phyloP scores from a whole-genome alignment of 2,888 invertebrate genomes.

The Oegoconia quadripuncta region DNA sequence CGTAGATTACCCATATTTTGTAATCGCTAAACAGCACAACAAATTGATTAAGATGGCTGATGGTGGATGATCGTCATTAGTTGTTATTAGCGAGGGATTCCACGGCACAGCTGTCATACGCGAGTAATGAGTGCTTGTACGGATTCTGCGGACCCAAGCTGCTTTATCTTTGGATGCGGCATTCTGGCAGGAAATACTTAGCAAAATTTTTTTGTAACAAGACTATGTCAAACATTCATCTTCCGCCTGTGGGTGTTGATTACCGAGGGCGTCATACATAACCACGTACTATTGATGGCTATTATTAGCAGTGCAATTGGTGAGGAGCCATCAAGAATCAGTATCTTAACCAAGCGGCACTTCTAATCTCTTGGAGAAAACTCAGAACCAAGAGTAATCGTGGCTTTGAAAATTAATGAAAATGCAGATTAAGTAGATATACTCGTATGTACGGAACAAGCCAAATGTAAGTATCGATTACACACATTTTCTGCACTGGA shows the following conservation, averaged over 20 bases:
- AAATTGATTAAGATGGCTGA: conserved; percentile 21
- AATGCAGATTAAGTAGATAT: too few species aligned
- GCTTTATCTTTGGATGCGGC: background rate
- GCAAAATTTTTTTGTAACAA: background rate
- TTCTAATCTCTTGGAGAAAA: too few species aligned
- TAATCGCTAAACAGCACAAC: conserved; percentile 16
- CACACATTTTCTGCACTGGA: too few species aligned
- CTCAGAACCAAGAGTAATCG: too few species aligned
- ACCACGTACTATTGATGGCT: too few species aligned
- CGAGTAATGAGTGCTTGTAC: conserved; percentile 17
- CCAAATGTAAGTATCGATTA: too few species aligned
- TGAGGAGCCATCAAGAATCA: too few species aligned
- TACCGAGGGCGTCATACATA: background rate
- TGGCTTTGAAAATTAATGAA: too few species aligned
- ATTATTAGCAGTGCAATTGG: too few species aligned
- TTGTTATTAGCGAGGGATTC: conserved; percentile 19
- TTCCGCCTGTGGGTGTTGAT: background rate
- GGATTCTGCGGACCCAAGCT: conserved; percentile 15
- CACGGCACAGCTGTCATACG: conserved; percentile 20
- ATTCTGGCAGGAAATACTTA: too few species aligned
- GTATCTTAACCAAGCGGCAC: too few species aligned
- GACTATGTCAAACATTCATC: background rate
- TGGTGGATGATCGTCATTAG: conserved; percentile 6
- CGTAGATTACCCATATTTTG: background rate
- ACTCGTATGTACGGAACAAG: too few species aligned